A percentile compares a stretch with the other conserved stretches of the same genome.
These are phyloP conservation scores for Boloria selene DNA, from an alignment of 2,888 invertebrate genomes.

Conservation along the genomic window DNA sequence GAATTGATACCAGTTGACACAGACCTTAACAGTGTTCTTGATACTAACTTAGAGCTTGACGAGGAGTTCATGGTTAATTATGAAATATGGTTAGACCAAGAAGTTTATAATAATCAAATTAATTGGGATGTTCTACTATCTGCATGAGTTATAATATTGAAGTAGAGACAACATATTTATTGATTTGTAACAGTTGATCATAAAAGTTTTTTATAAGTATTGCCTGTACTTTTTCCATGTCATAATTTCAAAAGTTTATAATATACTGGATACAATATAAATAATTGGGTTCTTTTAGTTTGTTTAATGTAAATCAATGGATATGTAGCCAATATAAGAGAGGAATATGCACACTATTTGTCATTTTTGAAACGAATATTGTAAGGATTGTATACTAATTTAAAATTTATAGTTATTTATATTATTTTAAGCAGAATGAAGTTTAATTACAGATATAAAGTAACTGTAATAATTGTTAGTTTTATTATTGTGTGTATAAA, in stretches of 20 bases:
- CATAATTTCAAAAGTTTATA: slow-evolving; percentile 4
- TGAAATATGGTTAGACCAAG: slow-evolving; percentile 97
- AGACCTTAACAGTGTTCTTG: slow-evolving; percentile 91
- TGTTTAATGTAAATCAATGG: slow-evolving; percentile 10
- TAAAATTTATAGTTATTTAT: no score
- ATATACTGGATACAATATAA: slow-evolving; percentile 5
- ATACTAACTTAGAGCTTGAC: slow-evolving; percentile 90
- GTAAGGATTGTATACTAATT: no score
- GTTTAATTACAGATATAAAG: no score
- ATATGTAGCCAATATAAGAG: slow-evolving; percentile 4
- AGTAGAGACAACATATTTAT: slow-evolving; percentile 22
- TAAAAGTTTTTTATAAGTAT: slow-evolving; percentile 24
- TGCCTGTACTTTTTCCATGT: slow-evolving; percentile 7
- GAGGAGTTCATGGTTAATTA: slow-evolving; percentile 97
- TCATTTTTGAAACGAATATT: no score
- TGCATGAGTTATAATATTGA: slow-evolving; percentile 27
- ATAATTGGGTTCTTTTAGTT: slow-evolving; percentile 3
- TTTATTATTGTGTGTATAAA: no score
- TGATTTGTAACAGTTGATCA: slow-evolving; percentile 20
- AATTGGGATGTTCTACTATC: slow-evolving; percentile 43
- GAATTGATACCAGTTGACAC: slow-evolving; percentile 88
- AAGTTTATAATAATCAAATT: slow-evolving; percentile 92
- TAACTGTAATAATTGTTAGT: no score
- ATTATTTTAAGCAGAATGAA: no score
- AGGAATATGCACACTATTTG: background rate